Conservation (phyloP, 2,888 invertebrate species). For the Listrodromus nycthemerus region DNA sequence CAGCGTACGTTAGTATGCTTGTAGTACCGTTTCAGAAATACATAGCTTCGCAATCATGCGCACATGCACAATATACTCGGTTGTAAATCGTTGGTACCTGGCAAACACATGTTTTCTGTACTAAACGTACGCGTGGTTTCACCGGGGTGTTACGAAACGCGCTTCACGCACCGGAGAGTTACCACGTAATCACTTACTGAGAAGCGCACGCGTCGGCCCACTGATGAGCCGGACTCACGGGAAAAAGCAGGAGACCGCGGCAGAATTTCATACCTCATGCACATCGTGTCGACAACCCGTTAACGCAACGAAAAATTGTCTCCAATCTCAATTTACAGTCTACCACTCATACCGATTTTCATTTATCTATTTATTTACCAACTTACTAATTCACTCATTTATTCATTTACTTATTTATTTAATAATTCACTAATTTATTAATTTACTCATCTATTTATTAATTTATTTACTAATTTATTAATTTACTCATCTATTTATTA, state of each 20-base stretch:
- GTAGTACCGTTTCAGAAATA: background rate
- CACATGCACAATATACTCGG: background rate
- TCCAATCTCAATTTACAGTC: no score
- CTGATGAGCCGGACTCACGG: background rate
- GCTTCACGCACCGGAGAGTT: conserved; percentile 31
- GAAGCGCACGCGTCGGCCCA: background rate
- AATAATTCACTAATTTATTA: no score
- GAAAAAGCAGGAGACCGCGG: background rate
- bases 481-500: no score
- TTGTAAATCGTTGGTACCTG: background rate
- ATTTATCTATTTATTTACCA: no score
- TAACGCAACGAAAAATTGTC: no score
- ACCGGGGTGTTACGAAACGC: conserved; percentile 16
- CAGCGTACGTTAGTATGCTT: background rate
- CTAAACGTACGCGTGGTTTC: background rate
- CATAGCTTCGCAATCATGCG: background rate
- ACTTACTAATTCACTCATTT: no score
- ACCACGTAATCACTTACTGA: conserved; percentile 17
- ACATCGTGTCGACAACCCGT: no score
- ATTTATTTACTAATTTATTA: no score
- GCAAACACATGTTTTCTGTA: background rate
- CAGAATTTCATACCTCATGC: background rate
- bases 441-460: no score
- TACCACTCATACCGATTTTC: no score
- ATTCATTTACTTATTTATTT: no score